Conservation (phyloP, 2,797 vertebrate species). For the Varecia variegata region DNA sequence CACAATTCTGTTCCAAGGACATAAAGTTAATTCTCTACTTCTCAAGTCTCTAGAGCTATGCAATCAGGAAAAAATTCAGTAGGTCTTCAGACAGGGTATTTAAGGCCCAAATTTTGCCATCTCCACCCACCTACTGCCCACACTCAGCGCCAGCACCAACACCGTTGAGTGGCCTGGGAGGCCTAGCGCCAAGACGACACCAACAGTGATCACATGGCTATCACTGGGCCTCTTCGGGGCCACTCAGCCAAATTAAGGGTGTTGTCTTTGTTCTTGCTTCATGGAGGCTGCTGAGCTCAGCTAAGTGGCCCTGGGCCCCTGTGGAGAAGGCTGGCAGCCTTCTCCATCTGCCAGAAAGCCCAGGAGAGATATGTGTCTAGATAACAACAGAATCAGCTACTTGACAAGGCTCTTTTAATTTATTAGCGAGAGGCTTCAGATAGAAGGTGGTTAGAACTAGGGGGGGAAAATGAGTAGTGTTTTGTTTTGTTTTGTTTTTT, state of each 20-base stretch:
- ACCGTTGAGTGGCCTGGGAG: background rate
- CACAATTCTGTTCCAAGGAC: background rate
- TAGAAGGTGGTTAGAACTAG: background rate
- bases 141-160: background rate
- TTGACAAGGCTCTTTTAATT: conserved; percentile 56
- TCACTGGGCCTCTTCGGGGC: background rate
- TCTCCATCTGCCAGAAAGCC: conserved; percentile 14
- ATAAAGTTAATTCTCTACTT: background rate
- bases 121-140: background rate
- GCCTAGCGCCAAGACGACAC: background rate
- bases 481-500: background rate
- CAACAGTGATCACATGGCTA: background rate
- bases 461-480: background rate
- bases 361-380: conserved; percentile 30
- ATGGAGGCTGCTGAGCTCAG: background rate
- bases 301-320: background rate
- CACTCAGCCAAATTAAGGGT: background rate
- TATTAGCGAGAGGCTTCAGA: conserved; percentile 31
- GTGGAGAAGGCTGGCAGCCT: background rate
- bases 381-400: conserved; percentile 50
- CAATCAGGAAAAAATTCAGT: background rate
- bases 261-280: background rate
- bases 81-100: background rate
- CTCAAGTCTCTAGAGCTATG: background rate
- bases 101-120: background rate